Evolutionary conservation across 2,888 invertebrate species (phyloP).

Genomic region (Podabrus alpinus): DNA sequence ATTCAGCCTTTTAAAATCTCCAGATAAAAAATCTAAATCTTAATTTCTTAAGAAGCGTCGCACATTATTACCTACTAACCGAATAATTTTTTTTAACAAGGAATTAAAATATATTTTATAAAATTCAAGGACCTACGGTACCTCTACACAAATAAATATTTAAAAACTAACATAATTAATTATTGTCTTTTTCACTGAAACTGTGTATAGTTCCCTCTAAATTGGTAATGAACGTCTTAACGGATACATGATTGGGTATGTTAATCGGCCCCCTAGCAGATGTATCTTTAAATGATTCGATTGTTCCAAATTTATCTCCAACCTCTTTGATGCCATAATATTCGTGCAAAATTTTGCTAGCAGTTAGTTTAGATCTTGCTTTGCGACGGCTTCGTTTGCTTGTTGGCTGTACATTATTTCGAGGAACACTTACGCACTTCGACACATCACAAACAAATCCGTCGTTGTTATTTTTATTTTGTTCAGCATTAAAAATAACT

Average conservation of each 20-base stretch:
- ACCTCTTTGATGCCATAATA: conserved; percentile 3
- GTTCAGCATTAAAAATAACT: background rate
- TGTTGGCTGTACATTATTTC: background rate
- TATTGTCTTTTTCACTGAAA: background rate
- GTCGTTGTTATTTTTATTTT: background rate
- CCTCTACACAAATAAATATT: background rate
- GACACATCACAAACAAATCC: background rate
- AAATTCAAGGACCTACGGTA: background rate
- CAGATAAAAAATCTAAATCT: too few species aligned
- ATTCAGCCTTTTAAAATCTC: too few species aligned
- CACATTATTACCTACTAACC: background rate
- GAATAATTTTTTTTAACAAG: background rate
- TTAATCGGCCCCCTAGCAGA: background rate
- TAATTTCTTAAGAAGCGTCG: too few species aligned
- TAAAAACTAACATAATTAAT: background rate
- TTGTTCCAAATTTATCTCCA: background rate
- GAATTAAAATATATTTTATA: background rate
- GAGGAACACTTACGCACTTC: background rate
- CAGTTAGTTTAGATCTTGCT: conserved; percentile 3
- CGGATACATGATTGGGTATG: conserved; percentile 39
- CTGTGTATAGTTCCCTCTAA: conserved; percentile 31
- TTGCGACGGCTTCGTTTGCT: background rate
- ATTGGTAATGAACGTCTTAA: conserved; percentile 43
- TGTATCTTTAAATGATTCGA: conserved; percentile 1
- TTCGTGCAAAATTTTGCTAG: conserved; percentile 9